These are phyloP conservation scores for Amphipyra berbera DNA, from an alignment of 2,888 invertebrate genomes.

Conservation along the genomic window DNA sequence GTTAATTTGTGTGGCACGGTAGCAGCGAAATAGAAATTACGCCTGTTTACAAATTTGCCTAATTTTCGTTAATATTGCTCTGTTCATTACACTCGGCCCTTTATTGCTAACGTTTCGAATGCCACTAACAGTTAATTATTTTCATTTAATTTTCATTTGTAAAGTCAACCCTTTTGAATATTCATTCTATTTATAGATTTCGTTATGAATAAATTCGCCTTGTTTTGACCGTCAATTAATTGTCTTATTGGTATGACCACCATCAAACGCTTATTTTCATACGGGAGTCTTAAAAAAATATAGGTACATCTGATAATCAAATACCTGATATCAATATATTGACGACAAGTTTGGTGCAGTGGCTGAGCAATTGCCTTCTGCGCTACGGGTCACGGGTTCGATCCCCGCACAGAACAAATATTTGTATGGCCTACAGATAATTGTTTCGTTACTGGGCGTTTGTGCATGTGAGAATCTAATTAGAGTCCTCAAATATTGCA, in stretches of 20 bases:
- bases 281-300: not conserved
- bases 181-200: slow-evolving; percentile 48
- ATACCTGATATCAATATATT: too few relatives aligned
- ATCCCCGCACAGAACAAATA: too few relatives aligned
- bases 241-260: not conserved
- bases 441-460: too few relatives aligned
- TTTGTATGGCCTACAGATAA: too few relatives aligned
- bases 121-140: slow-evolving; percentile 73
- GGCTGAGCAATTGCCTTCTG: too few relatives aligned
- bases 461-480: too few relatives aligned
- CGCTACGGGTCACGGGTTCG: too few relatives aligned
- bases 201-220: slow-evolving; percentile 42
- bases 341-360: too few relatives aligned
- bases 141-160: slow-evolving; percentile 66
- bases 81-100: slow-evolving; percentile 71
- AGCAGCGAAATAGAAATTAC: slow-evolving; percentile 75
- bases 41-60: slow-evolving; percentile 73
- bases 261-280: not conserved
- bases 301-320: too few relatives aligned
- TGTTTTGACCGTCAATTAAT: slow-evolving; percentile 16
- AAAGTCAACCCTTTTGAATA: slow-evolving; percentile 51
- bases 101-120: slow-evolving; percentile 70
- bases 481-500: too few relatives aligned
- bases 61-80: slow-evolving; percentile 75
- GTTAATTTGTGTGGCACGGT: slow-evolving; percentile 69